Evolutionary conservation across 2,113 vertebrate species (phyloP), one percentile per base, ranked within the genome.

Genomic region (Coreoperca whiteheadi): DNA sequence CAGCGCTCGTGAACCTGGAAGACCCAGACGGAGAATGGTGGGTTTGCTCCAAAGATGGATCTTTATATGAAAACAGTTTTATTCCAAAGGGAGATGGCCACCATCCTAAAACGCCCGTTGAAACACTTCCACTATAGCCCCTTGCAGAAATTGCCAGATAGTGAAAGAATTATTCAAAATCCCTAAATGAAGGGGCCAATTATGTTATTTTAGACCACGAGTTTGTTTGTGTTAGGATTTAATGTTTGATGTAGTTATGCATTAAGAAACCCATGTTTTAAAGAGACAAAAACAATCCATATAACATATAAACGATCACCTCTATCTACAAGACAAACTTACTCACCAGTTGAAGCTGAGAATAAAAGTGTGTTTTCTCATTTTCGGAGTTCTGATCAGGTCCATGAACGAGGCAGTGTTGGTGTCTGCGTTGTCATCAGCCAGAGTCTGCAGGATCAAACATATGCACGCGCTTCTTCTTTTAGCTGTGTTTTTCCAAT

Each of bases 311-410:
- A 54, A 56, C 25, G 5, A 25, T 18, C 6, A 54, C 14, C 4
- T 59, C 5, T 30, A 43, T 32, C 48, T 25, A 51, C 4, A 9
- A 25, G 64, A 8, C 28, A 21, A 51, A 39, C 4, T 20, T 6
- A 79, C 70, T 34, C 89, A 98, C 98, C 98, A 99, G 90, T 97
- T 97, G 1, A 94, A 97, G 96, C 97, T 97, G 50, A 99, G 94
- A 53, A 99, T 98, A 0, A 98, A 87, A 0, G 98, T 98, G 91
- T 95, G 96, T 81, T 93, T 98, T 81, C 97, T 97, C 96, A 99
- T 97, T 7, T 85, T 96, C 8, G 97, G 96, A 34, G 97, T 99
- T 79, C 95, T 96, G 93, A 99, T 93, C 82, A 99, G 93, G 84
- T 97, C 96, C 0, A 97, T 73, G 79, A 97, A 95, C 56, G 97